Evolutionary conservation across 2,888 invertebrate genomes (phyloP).

Genomic region (Plagiodera versicolora): DNA sequence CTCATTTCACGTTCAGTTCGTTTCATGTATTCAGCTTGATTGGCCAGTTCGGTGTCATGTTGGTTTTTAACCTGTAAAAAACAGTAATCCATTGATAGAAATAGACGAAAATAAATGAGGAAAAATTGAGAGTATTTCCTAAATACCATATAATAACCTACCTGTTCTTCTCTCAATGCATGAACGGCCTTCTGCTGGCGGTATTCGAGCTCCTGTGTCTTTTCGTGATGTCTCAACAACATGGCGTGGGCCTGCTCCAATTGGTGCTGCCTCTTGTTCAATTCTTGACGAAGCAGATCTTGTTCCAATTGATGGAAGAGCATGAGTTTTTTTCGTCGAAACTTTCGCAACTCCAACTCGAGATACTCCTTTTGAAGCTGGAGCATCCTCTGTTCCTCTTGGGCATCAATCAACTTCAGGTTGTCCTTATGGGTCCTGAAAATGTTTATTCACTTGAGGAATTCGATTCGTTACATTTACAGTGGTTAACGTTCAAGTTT

Average conservation of each 20-base stretch:
- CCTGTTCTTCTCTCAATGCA: slow-evolving; percentile 83
- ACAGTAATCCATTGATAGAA: too few species aligned
- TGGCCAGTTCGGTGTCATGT: slow-evolving; percentile 91
- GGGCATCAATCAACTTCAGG: slow-evolving; percentile 87
- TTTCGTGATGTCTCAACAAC: slow-evolving; percentile 94
- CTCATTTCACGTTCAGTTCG: slow-evolving; percentile 90
- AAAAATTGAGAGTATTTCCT: too few species aligned
- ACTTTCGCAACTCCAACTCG: slow-evolving; percentile 90
- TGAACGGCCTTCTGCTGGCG: slow-evolving; percentile 95
- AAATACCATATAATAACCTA: slow-evolving; percentile 42
- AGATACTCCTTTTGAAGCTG: slow-evolving; percentile 88
- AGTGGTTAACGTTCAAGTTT: too few species aligned
- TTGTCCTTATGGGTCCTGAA: slow-evolving; percentile 84
- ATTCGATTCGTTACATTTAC: too few species aligned
- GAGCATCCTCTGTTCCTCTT: slow-evolving; percentile 85
- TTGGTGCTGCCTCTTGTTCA: slow-evolving; percentile 93
- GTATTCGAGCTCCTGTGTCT: slow-evolving; percentile 94
- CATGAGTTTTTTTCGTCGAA: slow-evolving; percentile 86
- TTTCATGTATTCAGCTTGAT: slow-evolving; percentile 96
- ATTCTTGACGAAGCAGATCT: slow-evolving; percentile 87
- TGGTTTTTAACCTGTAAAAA: slow-evolving; percentile 67
- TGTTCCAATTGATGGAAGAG: slow-evolving; percentile 86
- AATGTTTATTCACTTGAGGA: slow-evolving; percentile 13
- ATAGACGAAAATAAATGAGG: neutral
- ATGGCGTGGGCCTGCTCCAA: slow-evolving; percentile 93